Conservation (phyloP, 35 echinoderm and acorn worm genomes). For the Stichopus chloronotus region DNA sequence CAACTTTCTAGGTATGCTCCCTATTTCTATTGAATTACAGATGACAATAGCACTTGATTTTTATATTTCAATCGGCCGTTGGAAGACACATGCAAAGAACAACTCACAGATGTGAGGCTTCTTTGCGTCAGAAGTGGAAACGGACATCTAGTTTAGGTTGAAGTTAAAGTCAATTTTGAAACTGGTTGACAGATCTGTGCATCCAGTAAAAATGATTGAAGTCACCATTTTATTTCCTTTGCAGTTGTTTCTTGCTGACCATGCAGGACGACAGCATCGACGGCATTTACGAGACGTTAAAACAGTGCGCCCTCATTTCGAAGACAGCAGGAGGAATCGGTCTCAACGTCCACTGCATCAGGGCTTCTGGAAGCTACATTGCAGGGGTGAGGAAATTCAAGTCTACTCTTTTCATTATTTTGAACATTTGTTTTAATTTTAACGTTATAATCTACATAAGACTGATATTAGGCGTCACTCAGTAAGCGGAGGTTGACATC, state of each 20-base stretch:
- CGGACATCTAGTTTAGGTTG: too few species aligned
- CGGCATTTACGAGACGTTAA: conserved; percentile 93
- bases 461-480: neutral
- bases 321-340: conserved; percentile 96
- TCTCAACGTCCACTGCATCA: conserved; percentile 86
- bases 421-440: neutral
- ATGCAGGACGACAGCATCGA: conserved; percentile 94
- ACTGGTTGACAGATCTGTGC: too few species aligned
- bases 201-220: too few species aligned
- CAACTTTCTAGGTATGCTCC: conserved; percentile 88
- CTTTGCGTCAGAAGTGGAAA: too few species aligned
- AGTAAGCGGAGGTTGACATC: too few species aligned
- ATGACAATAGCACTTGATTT: neutral
- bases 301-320: conserved; percentile 94
- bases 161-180: too few species aligned
- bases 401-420: neutral
- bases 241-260: conserved; percentile 87
- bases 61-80: neutral
- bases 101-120: too few species aligned
- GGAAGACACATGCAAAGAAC: too few species aligned
- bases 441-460: too few species aligned
- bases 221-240: neutral
- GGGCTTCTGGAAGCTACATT: conserved; percentile 95
- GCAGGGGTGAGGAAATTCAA: conserved; percentile 78
- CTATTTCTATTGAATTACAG: neutral